Conservation (phyloP, 2,113 vertebrate genomes). For the Balaeniceps rex region DNA sequence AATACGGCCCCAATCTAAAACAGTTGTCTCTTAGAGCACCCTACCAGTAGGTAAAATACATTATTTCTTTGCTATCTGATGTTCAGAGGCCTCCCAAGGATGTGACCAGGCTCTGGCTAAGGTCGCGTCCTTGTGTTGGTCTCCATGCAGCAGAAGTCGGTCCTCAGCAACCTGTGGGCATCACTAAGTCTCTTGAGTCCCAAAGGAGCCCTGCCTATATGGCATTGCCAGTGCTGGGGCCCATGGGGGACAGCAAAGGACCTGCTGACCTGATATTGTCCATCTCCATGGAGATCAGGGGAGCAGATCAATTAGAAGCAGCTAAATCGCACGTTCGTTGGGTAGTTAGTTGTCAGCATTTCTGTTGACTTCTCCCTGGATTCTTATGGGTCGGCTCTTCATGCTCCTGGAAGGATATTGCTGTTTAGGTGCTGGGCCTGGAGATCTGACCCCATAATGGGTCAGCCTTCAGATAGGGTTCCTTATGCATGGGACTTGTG, state of each 20-base stretch:
- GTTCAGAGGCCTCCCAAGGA: background rate
- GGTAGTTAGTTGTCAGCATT: background rate
- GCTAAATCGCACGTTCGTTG: background rate
- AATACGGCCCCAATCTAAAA: background rate
- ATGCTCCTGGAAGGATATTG: background rate
- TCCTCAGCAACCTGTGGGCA: background rate
- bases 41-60: background rate
- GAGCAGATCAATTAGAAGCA: background rate
- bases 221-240: background rate
- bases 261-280: background rate
- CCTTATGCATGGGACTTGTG: background rate
- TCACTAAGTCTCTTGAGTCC: background rate
- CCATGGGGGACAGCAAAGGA: background rate
- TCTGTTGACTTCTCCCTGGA: background rate
- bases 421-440: background rate
- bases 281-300: background rate
- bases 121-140: accelerated
- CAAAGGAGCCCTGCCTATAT: background rate
- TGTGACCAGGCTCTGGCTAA: background rate
- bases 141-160: accelerated
- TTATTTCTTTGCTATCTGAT: background rate
- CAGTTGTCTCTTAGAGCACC: background rate
- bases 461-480: background rate
- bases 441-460: background rate
- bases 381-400: background rate